Conservation (phyloP, 2,888 invertebrate genomes). For the Torymus texanus region DNA sequence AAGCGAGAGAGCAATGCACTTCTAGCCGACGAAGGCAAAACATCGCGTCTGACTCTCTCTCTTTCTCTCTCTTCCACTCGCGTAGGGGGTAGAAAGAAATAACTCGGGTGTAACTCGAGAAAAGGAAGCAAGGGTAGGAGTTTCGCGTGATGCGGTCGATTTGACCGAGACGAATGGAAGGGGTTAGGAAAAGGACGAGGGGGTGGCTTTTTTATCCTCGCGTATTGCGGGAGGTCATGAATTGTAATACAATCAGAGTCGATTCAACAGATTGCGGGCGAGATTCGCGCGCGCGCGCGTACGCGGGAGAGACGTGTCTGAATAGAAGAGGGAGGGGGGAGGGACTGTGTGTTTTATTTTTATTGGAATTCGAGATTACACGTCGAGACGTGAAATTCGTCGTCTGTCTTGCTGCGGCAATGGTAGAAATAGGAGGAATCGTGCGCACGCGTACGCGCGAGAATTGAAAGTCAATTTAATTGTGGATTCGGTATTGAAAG, state of each 20-base stretch:
- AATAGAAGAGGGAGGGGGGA: background rate
- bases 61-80: too few species aligned
- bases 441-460: background rate
- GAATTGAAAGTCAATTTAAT: constrained; percentile 21
- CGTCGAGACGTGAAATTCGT: constrained; percentile 23
- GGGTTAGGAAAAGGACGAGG: constrained; percentile 31
- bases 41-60: constrained; percentile 27
- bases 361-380: constrained; percentile 27
- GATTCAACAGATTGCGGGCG: constrained; percentile 49
- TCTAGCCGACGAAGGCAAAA: constrained; percentile 34
- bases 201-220: constrained; percentile 38
- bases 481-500: background rate
- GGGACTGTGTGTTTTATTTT: constrained; percentile 43
- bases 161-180: background rate
- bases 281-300: background rate
- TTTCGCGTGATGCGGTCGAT: too few species aligned
- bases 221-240: constrained; percentile 43
- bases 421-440: background rate
- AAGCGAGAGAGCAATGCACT: constrained; percentile 31
- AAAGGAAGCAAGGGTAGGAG: constrained; percentile 3
- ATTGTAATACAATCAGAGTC: constrained; percentile 54
- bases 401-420: background rate
- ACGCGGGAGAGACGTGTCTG: constrained; percentile 14
- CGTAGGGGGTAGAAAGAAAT: background rate
- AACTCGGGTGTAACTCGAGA: constrained; percentile 51